phyloP scores from a whole-genome alignment of 2,888 invertebrate genomes.

The Thecocarcelia acutangulata region DNA sequence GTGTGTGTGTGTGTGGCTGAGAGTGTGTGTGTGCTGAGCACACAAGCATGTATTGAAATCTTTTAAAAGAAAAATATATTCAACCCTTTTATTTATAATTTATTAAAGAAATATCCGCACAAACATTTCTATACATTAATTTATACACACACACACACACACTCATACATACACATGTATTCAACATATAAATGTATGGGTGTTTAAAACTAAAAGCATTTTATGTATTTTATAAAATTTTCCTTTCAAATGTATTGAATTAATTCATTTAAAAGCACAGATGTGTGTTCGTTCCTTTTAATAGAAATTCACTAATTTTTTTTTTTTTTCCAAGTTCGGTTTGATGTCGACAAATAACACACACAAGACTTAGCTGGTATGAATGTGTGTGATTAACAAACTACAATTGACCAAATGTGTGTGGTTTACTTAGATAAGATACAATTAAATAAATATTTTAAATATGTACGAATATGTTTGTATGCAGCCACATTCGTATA shows the following conservation, averaged over 20 bases:
- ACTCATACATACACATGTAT: not conserved
- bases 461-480: too few relatives aligned
- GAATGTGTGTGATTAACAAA: too few relatives aligned
- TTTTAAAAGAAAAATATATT: slow-evolving; percentile 6
- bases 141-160: not conserved
- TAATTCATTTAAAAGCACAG: slow-evolving; percentile 46
- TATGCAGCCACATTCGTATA: too few relatives aligned
- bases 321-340: not conserved
- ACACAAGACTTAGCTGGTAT: not conserved
- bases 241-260: slow-evolving; percentile 57
- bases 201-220: slow-evolving; percentile 29
- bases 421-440: not conserved
- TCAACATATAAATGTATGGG: not conserved
- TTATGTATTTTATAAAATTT: slow-evolving; percentile 26
- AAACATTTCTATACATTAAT: slow-evolving; percentile 1
- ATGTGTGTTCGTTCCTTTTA: slow-evolving; percentile 22
- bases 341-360: not conserved
- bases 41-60: too few relatives aligned
- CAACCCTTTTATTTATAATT: slow-evolving; percentile 59
- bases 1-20: not conserved
- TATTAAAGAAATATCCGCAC: slow-evolving; percentile 10
- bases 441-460: too few relatives aligned
- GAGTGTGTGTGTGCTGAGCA: too few relatives aligned
- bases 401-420: not conserved
- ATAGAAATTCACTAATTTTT: slow-evolving; percentile 6